Evolutionary conservation across 2,797 vertebrate genomes (phyloP), one percentile per base, ranked within the genome.

Genomic region (Spea hammondii): DNA sequence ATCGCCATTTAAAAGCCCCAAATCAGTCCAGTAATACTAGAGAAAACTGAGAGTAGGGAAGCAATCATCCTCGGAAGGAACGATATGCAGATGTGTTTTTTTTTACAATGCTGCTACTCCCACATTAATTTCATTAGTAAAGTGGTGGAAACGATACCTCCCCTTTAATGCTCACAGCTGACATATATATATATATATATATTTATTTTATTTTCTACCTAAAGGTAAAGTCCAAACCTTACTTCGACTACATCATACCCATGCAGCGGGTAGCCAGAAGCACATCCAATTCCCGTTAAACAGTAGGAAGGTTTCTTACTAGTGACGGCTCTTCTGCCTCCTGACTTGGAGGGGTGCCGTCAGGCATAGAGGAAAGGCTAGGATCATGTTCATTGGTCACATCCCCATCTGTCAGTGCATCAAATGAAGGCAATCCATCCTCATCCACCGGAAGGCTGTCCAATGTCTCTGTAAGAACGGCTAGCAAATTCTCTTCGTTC

Each of bases 381-480:
- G 93, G 85, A 88, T 96, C 96, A 91, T 97, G 95, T 93, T 95
- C 95, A 82, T 94, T 95, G 94, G 96, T 97, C 95, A 97, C 96
- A 92, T 98, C 96, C 91, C 95, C 97, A 91, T 98, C 96, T 93
- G 96, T 96, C 95, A 99, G 92, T 81, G 97, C 96, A 90, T 97
- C 97, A 90, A 99, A 99, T 76, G 97, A 99, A 93, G 96, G 97
- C 92, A 99, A 93, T 92, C 96, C 97, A 94, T 99, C 96, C 92
- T 98, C 97, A 89, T 99, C 97, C 94, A 99, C 96, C 60, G 97
- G 97, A 93, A 99, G 97, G 91, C 95, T 98, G 92, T 99, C 97
- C 95, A 99, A 91, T 82, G 97, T 99, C 91, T 99, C 97, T 87
- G 97, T 99, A 89, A 99, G 96, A 89, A 98, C 97, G 78, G 97